These are phyloP conservation scores for Blera fallax DNA, from an alignment of 2,888 invertebrate genomes.

Conservation along the genomic window DNA sequence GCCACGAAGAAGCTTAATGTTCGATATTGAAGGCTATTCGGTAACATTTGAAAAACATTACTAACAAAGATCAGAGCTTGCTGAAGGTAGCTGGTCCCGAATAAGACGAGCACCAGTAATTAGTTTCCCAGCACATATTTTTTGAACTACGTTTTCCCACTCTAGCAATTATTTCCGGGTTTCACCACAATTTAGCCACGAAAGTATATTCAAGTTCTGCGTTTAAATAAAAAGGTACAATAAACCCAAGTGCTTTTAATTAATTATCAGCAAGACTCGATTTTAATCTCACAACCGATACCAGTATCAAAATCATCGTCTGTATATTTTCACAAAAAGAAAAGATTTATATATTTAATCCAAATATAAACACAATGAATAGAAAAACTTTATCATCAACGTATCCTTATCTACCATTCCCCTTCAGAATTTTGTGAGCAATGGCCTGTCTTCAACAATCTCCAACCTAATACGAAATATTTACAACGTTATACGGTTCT, in stretches of 20 bases:
- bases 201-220: background rate
- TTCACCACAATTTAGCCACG: background rate
- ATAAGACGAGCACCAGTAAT: too few relatives aligned
- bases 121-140: too few relatives aligned
- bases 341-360: background rate
- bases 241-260: background rate
- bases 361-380: background rate
- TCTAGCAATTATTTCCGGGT: background rate
- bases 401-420: conserved; percentile 1
- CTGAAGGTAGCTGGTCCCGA: too few relatives aligned
- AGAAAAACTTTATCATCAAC: background rate
- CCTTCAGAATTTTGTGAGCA: conserved; percentile 4
- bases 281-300: background rate
- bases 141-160: too few relatives aligned
- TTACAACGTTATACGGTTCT: background rate
- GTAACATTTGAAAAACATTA: too few relatives aligned
- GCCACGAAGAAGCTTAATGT: too few relatives aligned
- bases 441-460: conserved; percentile 5
- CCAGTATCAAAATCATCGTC: background rate
- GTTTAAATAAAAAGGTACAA: too few relatives aligned
- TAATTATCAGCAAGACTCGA: background rate
- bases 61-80: too few relatives aligned
- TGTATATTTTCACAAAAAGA: background rate
- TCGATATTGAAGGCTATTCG: too few relatives aligned
- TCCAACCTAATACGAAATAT: conserved; percentile 24